Conservation (phyloP, 35 echinoderm and acorn worm species). For the Diadema setosum region DNA sequence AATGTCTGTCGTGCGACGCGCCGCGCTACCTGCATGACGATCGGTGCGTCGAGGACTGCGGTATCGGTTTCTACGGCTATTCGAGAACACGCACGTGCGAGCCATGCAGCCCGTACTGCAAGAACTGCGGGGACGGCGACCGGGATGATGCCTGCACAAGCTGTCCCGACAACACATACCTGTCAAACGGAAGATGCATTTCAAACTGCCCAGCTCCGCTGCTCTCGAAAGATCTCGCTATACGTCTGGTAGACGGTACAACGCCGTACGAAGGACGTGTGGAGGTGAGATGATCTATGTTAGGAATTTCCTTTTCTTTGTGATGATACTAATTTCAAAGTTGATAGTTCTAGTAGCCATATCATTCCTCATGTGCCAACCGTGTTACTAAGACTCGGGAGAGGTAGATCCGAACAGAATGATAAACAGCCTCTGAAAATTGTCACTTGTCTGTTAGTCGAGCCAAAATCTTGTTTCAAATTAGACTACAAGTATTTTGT, state of each 20-base stretch:
- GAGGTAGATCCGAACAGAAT: too few relatives aligned
- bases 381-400: too few relatives aligned
- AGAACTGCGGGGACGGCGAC: slow-evolving; percentile 66
- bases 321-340: not conserved
- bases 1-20: slow-evolving; percentile 60
- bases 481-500: too few relatives aligned
- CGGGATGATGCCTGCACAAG: slow-evolving; percentile 60
- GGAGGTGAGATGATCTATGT: too few relatives aligned
- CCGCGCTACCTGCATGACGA: slow-evolving; percentile 61
- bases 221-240: slow-evolving; percentile 69
- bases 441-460: too few relatives aligned
- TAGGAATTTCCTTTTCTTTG: too few relatives aligned
- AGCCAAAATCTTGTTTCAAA: too few relatives aligned
- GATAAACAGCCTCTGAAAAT: too few relatives aligned
- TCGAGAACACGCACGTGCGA: slow-evolving; percentile 42
- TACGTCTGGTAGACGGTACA: slow-evolving; percentile 63
- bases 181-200: slow-evolving; percentile 29
- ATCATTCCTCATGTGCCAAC: too few relatives aligned
- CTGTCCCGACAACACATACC: slow-evolving; percentile 47
- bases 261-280: slow-evolving; percentile 86
- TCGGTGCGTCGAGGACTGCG: slow-evolving; percentile 60
- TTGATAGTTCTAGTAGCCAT: too few relatives aligned
- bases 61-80: slow-evolving; percentile 59
- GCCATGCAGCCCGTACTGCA: slow-evolving; percentile 59
- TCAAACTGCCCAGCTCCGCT: slow-evolving; percentile 22